phyloP scores from a whole-genome alignment of 2,797 vertebrate genomes.

The Microctenopoma stevenorrisi region DNA sequence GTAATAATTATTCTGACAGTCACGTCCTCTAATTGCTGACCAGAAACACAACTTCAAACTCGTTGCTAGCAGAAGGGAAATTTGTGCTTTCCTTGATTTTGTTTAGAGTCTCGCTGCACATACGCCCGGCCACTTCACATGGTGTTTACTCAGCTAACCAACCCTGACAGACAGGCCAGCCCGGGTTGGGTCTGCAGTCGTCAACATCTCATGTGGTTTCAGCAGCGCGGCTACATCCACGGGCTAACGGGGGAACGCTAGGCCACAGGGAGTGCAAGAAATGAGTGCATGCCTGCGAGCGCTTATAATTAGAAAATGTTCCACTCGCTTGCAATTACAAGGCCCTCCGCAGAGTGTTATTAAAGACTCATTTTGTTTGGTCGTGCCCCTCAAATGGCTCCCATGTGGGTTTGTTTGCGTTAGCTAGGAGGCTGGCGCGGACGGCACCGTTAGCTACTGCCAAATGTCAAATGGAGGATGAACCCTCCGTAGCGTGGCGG shows the following conservation, averaged over 20 bases:
- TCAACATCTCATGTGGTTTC: constrained; percentile 60
- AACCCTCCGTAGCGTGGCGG: not conserved
- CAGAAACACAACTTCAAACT: constrained; percentile 46
- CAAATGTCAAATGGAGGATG: constrained; percentile 34
- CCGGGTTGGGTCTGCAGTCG: constrained; percentile 51
- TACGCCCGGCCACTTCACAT: constrained; percentile 52
- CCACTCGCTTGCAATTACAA: constrained; percentile 58
- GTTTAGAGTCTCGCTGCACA: constrained; percentile 49
- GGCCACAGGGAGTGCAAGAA: constrained; percentile 37
- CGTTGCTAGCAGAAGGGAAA: constrained; percentile 50
- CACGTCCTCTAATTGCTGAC: constrained; percentile 62
- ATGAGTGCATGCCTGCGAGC: constrained; percentile 24
- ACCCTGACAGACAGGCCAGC: constrained; percentile 44
- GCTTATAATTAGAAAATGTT: constrained; percentile 68
- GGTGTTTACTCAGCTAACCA: constrained; percentile 67
- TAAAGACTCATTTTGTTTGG: constrained; percentile 61
- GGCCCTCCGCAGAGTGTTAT: constrained; percentile 60
- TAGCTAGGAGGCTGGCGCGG: constrained; percentile 16
- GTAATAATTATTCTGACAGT: constrained; percentile 66
- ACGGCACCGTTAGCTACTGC: constrained; percentile 17
- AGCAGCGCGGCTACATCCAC: constrained; percentile 28
- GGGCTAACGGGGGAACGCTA: constrained; percentile 33
- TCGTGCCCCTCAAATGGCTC: constrained; percentile 57
- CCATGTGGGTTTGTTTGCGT: constrained; percentile 66
- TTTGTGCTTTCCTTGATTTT: constrained; percentile 64